Percentiles rank a stretch among this genome's conserved stretches.
Conservation (phyloP, 1,140 invertebrate genomes). For the Bombus superbus region DNA sequence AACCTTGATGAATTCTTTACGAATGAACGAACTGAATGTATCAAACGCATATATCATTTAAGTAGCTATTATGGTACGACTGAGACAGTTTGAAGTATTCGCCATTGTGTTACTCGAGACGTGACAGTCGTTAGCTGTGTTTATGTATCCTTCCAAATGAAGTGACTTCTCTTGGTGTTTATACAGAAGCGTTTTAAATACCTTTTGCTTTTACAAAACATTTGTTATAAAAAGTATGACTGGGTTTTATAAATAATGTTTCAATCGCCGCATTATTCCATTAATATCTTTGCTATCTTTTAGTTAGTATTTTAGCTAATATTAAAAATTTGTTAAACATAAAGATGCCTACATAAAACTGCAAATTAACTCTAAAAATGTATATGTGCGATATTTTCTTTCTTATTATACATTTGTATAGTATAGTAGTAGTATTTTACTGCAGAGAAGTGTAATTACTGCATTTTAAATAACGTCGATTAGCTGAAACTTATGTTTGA, state of each 20-base stretch:
- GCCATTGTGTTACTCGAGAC: constrained; percentile 11
- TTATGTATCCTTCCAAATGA: neutral
- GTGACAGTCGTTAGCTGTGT: neutral
- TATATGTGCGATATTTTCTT: too few species aligned
- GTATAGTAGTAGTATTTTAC: too few species aligned
- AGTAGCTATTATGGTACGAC: neutral
- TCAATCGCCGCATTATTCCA: neutral
- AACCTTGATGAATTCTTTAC: neutral
- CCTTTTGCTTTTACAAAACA: neutral
- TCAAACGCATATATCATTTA: neutral
- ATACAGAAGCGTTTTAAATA: neutral
- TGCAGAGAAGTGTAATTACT: too few species aligned
- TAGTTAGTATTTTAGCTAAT: too few species aligned
- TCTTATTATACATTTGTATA: too few species aligned
- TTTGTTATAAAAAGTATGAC: neutral
- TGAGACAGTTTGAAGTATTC: neutral
- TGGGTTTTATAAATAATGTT: neutral
- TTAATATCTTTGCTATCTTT: neutral
- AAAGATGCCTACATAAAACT: too few species aligned
- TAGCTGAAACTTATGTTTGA: neutral
- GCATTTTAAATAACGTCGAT: neutral
- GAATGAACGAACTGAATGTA: neutral
- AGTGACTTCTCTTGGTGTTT: neutral
- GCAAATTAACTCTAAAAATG: too few species aligned
- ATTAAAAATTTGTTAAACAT: too few species aligned